phyloP scores from a whole-genome alignment of 2,797 vertebrate species.

The Halcyon badia region DNA sequence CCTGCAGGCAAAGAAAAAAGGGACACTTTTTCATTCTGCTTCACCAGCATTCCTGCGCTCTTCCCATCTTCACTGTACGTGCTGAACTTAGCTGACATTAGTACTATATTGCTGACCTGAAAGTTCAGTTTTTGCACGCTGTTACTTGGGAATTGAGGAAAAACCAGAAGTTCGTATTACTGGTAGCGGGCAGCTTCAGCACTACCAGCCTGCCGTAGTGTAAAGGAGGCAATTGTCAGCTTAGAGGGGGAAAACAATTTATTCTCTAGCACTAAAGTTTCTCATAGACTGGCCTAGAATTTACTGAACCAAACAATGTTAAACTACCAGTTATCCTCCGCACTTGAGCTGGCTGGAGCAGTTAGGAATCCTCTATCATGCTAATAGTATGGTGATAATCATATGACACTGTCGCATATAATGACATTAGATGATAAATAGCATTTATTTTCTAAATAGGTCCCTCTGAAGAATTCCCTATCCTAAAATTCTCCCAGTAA shows the following conservation, averaged over 20 bases:
- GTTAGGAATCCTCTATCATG: neutral
- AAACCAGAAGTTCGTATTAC: neutral
- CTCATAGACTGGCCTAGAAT: neutral
- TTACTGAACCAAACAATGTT: neutral
- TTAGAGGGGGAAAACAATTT: neutral
- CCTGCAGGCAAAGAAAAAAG: neutral
- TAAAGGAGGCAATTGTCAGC: neutral
- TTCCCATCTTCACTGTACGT: rapidly evolving
- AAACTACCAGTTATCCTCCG: neutral
- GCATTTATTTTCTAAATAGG: neutral
- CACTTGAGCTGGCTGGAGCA: neutral
- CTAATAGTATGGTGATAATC: too few species aligned
- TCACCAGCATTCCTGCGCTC: neutral
- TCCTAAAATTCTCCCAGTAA: neutral
- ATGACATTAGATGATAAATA: neutral
- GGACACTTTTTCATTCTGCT: too few species aligned
- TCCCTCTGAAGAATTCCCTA: neutral
- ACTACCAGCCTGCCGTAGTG: neutral
- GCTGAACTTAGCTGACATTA: neutral
- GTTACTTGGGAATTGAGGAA: neutral
- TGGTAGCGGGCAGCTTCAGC: too few species aligned
- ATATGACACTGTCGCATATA: rapidly evolving
- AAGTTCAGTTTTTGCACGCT: neutral
- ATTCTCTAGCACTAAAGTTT: neutral
- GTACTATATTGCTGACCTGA: rapidly evolving